These are phyloP conservation scores for Malthinus seriepunctatus DNA, from an alignment of 2,888 invertebrate species.

Conservation along the genomic window DNA sequence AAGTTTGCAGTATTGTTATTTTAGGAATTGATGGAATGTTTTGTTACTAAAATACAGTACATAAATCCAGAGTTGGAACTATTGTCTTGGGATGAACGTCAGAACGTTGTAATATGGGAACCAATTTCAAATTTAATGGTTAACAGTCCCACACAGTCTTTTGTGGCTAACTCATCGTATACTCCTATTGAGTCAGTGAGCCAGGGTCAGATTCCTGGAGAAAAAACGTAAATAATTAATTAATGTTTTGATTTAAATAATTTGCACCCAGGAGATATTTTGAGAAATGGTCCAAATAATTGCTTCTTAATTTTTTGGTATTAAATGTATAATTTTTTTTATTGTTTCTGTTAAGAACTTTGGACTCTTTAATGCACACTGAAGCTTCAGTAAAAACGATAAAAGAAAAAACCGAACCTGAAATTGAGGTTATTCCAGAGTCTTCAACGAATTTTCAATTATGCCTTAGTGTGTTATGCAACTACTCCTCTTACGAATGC, in stretches of 20 bases:
- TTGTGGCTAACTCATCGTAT: too few relatives aligned
- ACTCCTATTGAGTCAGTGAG: too few relatives aligned
- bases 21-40: conserved; percentile 39
- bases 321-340: too few relatives aligned
- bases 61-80: conserved; percentile 32
- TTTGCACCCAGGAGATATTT: too few relatives aligned
- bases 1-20: conserved; percentile 12
- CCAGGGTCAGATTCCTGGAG: too few relatives aligned
- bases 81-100: conserved; percentile 55
- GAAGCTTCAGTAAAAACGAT: conserved; percentile 37
- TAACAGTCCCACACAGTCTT: not conserved
- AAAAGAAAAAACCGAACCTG: conserved; percentile 47
- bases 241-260: too few relatives aligned
- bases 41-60: conserved; percentile 43
- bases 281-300: too few relatives aligned
- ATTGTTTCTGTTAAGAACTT: too few relatives aligned
- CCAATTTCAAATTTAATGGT: conserved; percentile 1
- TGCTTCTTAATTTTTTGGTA: too few relatives aligned
- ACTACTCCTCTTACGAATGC: conserved; percentile 59
- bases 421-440: conserved; percentile 39
- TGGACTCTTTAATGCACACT: not conserved
- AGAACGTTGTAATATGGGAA: conserved; percentile 48
- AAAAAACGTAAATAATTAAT: too few relatives aligned
- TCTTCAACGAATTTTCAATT: conserved; percentile 52
- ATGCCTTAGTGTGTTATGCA: conserved; percentile 58